These are phyloP conservation scores for Drosophila teissieri DNA, from an alignment of 1,140 invertebrate species.

Conservation along the genomic window DNA sequence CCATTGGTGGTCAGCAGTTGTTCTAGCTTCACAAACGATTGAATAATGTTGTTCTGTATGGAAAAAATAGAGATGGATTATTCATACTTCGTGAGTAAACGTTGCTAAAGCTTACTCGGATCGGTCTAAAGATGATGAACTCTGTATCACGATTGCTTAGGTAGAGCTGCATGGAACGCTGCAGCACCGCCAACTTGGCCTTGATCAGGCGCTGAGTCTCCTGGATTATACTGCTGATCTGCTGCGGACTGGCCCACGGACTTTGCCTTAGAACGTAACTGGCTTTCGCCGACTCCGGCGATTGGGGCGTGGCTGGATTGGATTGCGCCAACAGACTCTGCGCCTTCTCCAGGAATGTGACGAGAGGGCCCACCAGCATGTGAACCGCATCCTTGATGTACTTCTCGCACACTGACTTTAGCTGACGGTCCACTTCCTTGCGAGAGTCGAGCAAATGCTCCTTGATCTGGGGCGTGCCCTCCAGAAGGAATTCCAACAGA, in stretches of 20 bases:
- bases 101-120: slow-evolving; percentile 88
- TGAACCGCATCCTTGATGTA: slow-evolving; percentile 94
- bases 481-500: slow-evolving; percentile 94
- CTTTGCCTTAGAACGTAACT: slow-evolving; percentile 83
- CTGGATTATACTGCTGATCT: slow-evolving; percentile 87
- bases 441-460: slow-evolving; percentile 97
- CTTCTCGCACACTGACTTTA: slow-evolving; percentile 95
- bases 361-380: slow-evolving; percentile 90
- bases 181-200: slow-evolving; percentile 91
- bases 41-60: slow-evolving; percentile 93
- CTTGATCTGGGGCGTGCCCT: slow-evolving; percentile 95
- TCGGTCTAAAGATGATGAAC: slow-evolving; percentile 96
- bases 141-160: slow-evolving; percentile 98
- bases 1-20: slow-evolving; percentile 90
- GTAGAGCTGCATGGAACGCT: slow-evolving; percentile 96
- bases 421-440: slow-evolving; percentile 96
- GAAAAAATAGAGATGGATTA: background rate
- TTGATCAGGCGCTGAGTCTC: slow-evolving; percentile 91
- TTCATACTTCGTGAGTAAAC: background rate
- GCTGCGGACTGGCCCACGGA: slow-evolving; percentile 85
- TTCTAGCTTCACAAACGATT: slow-evolving; percentile 92
- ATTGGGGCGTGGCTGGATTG: slow-evolving; percentile 1
- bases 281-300: slow-evolving; percentile 46
- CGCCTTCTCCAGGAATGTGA: slow-evolving; percentile 91
- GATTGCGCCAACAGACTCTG: slow-evolving; percentile 58